Conservation (phyloP, 2,113 vertebrate genomes). For the Varanus salvator region DNA sequence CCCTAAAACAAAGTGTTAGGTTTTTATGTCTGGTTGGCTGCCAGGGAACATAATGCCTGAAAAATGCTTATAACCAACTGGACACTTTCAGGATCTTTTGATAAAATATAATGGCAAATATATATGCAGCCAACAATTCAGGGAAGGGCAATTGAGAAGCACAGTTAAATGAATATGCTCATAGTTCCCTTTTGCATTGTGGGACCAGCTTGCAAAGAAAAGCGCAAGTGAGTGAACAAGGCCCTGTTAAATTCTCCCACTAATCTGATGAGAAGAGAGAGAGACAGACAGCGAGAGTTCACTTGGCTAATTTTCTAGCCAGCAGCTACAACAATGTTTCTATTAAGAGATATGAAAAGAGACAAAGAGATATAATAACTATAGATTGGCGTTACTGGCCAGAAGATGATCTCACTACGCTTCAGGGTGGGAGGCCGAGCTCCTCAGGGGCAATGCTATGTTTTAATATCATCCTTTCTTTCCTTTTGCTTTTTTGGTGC, state of each 20-base stretch:
- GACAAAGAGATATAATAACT: conserved; percentile 73
- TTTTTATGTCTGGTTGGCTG: conserved; percentile 11
- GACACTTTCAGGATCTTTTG: conserved; percentile 9
- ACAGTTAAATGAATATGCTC: conserved; percentile 71
- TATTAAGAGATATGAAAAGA: conserved; percentile 70
- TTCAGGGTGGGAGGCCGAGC: conserved; percentile 1
- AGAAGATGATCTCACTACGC: conserved; percentile 49
- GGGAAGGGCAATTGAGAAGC: conserved; percentile 60
- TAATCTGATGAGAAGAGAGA: conserved; percentile 76
- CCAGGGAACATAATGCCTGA: conserved; percentile 38
- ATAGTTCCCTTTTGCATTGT: conserved; percentile 69
- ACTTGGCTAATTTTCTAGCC: conserved; percentile 77
- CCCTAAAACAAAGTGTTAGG: not conserved
- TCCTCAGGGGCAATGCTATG: conserved; percentile 49
- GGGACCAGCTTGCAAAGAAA: conserved; percentile 68
- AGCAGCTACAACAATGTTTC: conserved; percentile 73
- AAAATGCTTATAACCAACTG: not conserved
- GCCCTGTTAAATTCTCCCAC: conserved; percentile 72
- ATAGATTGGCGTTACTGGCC: conserved; percentile 65
- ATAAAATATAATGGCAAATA: conserved; percentile 55
- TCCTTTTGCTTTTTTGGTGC: not conserved
- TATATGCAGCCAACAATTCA: conserved; percentile 58
- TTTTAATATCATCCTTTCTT: conserved; percentile 57
- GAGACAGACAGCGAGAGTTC: conserved; percentile 69
- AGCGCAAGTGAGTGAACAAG: conserved; percentile 52